phyloP scores from a whole-genome alignment of 2,888 invertebrate genomes.

The Caenorhabditis sinica region DNA sequence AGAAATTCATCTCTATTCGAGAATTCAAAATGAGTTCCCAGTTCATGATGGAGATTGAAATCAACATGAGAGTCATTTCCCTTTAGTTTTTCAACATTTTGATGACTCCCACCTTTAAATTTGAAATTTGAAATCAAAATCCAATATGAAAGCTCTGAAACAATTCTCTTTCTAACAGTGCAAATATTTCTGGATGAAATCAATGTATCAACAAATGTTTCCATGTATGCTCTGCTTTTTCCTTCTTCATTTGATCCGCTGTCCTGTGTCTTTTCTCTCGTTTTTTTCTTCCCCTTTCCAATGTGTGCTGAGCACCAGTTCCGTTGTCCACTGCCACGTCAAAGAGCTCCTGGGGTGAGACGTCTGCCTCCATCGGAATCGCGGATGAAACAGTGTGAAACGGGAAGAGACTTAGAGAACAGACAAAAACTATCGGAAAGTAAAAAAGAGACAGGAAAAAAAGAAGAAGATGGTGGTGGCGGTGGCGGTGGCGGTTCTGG shows the following conservation, averaged over 20 bases:
- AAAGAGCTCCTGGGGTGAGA: constrained; percentile 30
- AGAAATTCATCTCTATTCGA: too few species aligned
- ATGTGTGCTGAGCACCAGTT: constrained; percentile 58
- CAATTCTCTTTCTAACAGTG: too few species aligned
- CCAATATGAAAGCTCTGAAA: too few species aligned
- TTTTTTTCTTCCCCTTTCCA: constrained; percentile 13
- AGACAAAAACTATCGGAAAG: constrained; percentile 19
- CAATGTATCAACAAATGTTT: constrained; percentile 17
- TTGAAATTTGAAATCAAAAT: too few species aligned
- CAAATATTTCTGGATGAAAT: too few species aligned
- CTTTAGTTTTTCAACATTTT: too few species aligned
- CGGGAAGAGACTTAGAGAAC: constrained; percentile 14
- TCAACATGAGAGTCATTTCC: too few species aligned
- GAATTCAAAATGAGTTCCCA: too few species aligned
- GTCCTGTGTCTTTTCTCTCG: constrained; percentile 21
- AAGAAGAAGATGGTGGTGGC: background rate
- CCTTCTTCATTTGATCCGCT: constrained; percentile 23
- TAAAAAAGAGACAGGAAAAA: constrained; percentile 20
- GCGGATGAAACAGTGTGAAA: constrained; percentile 1
- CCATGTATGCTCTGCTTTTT: constrained; percentile 22
- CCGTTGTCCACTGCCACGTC: constrained; percentile 45
- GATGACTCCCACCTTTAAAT: too few species aligned
- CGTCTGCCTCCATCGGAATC: background rate
- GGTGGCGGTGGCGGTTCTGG: background rate
- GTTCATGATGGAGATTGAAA: too few species aligned